A percentile compares a stretch with the other conserved stretches of the same genome.
phyloP scores from a whole-genome alignment of 2,888 invertebrate species.

The Diaphora mendica region DNA sequence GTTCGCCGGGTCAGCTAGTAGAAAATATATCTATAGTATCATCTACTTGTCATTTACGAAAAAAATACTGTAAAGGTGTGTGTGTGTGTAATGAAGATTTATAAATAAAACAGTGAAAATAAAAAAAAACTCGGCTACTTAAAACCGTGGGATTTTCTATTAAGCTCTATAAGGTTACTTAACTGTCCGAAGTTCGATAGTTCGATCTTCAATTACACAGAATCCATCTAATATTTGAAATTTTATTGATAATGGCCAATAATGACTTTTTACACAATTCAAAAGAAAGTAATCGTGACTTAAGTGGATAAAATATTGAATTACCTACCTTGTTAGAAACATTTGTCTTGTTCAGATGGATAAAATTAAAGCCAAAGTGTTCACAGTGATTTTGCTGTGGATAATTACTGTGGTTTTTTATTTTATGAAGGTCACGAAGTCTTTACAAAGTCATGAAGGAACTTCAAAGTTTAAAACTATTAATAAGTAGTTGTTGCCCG shows the following conservation, averaged over 20 bases:
- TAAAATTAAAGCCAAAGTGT: not conserved
- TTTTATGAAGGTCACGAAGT: not conserved
- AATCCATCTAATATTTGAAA: slow-evolving; percentile 31
- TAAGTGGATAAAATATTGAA: slow-evolving; percentile 9
- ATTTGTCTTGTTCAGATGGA: slow-evolving; percentile 3
- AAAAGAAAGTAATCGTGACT: slow-evolving; percentile 19
- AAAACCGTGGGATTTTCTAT: slow-evolving; percentile 26
- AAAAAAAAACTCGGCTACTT: no score
- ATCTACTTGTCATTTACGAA: not conserved
- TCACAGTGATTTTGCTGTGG: not conserved
- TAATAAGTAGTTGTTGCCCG: no score
- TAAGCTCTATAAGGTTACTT: slow-evolving; percentile 12
- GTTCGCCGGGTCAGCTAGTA: no score
- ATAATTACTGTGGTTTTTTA: not conserved
- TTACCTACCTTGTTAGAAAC: slow-evolving; percentile 17
- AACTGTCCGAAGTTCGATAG: slow-evolving; percentile 19
- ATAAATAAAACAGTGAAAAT: no score
- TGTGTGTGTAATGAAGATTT: no score
- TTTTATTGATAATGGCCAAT: slow-evolving; percentile 17
- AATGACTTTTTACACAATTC: slow-evolving; percentile 25
- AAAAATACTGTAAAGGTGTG: no score
- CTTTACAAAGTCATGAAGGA: no score
- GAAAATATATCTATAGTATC: not conserved
- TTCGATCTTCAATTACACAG: slow-evolving; percentile 39
- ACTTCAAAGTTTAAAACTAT: not conserved